Base-by-base conservation (phyloP, 1,140 invertebrate species). In the Procambarus clarkii region DNA sequence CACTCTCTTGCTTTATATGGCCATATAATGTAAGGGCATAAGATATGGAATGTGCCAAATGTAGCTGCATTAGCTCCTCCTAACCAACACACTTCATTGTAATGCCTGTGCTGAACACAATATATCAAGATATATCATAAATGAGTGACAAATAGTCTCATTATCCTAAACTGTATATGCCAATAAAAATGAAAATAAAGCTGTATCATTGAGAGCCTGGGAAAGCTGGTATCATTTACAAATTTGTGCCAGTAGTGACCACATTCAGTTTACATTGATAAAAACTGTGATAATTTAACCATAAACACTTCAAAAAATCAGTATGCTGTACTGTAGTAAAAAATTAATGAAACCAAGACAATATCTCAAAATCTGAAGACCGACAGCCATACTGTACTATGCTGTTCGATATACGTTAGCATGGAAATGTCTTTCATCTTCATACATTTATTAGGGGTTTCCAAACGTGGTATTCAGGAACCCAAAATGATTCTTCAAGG, bases 201-300 rank as follows among this genome's bases (percentile, higher is more conserved):
- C 34, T 34, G 34, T 34, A 34, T 34, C 34, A 34, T 34, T 34
- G 34, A 9, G 8, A 54, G 50, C 4, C 50, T 54, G 50, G 60
- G 21, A 18, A 64, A 4, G n/a, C 69, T 34, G 69, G 69, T 34
- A 74, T 2, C 24, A 74, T 34, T 34, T 74, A 7, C n/a, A 21
- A 74, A 74, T 74, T 74, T 74, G 69, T 74, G 69, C 69, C n/a
- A 74, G 18, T 18, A 34, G n/a, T 74, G 69, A 74, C 69, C 69
- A 74, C 69, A 74, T 34, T 74, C 69, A 74, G n/a, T 34, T 74
- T 34, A 34, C 69, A 34, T 8, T 18, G 4, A 5, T 21, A 21
- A 4, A 9, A 74, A 74, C 69, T 74, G 7, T 8, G n/a, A 21
- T 34, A 74, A 74, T 74, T 34, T 74, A 21, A 74, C 8, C 69